Base-by-base conservation (phyloP, 2,888 invertebrate species). In the Standfussiana lucernea region DNA sequence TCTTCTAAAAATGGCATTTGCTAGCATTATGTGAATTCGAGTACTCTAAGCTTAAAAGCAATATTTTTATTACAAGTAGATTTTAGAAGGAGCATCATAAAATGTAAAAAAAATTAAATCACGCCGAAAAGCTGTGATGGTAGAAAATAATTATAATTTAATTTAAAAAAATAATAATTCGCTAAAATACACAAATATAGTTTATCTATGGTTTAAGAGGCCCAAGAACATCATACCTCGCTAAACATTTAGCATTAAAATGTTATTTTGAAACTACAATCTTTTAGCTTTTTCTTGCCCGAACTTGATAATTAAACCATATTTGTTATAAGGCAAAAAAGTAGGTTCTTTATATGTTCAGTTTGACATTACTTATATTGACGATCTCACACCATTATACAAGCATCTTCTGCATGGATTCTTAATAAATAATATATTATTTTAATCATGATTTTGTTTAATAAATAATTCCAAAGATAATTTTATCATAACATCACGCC, bases 381-480 rank as follows among this genome's bases (percentile, higher is more conserved):
- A 77, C 42, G 61, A 77, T 77, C 74, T 77, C 81, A 64, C 21
- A 80, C 45, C 10, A 37, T 47, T n/a, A 28, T 11, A 18, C n/a
- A 72, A 53, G 0, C 32, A 47, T 62, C 45, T 50, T 62, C 37
- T 64, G 15, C 62, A 40, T 45, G 28, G 13, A 2, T 62, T n/a
- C 42, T 0, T 45, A 45, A 7, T 77, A 80, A 80, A 74, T 64
- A 80, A 74, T 64, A n/a, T 73, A 81, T 40, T 45, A 81, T 74
- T 45, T 40, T 15, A 32, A 45, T 45, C 21, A 8, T 28, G 7
- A 1, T n/a, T 62, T 40, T 32, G 24, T 50, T 21, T 42, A 32
- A 11, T 62, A 72, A 15, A 11, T n/a, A 4, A 21, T 1, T 40
- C 0, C 8, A n/a, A 13, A 28, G 28, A 15, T 28, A 28, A 15